phyloP scores from a whole-genome alignment of 2,797 vertebrate genomes.

The Ctenochaetus hawaiiensis region DNA sequence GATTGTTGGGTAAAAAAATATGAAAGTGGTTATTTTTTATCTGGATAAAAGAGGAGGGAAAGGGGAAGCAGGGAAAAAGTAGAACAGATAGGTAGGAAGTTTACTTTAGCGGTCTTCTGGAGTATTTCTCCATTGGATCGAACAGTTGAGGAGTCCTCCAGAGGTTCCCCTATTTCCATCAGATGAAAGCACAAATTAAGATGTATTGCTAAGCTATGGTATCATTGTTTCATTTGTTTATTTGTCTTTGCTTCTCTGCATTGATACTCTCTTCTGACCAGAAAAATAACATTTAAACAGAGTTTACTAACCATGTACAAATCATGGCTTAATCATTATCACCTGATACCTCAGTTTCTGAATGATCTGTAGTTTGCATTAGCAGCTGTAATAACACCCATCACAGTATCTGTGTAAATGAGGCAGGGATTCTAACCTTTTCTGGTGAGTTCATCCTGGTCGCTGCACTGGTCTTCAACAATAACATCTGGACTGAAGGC shows the following conservation, averaged over 20 bases:
- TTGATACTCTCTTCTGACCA: not conserved
- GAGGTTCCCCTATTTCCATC: slow-evolving; percentile 32
- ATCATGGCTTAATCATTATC: not conserved
- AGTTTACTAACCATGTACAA: not conserved
- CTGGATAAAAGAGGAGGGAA: fast-evolving
- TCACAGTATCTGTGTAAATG: slow-evolving; percentile 67
- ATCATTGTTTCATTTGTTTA: not conserved
- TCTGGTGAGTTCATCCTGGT: slow-evolving; percentile 70
- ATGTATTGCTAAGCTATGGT: not conserved
- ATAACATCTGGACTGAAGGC: slow-evolving; percentile 79
- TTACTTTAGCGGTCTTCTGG: slow-evolving; percentile 96
- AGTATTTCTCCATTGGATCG: slow-evolving; percentile 81
- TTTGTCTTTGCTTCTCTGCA: slow-evolving; percentile 8
- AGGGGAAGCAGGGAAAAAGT: not conserved
- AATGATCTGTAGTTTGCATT: not conserved
- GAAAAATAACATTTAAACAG: not conserved
- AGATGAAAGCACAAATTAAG: slow-evolving; percentile 28
- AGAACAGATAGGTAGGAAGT: not conserved
- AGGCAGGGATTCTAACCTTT: slow-evolving; percentile 55
- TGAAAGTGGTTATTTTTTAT: not conserved
- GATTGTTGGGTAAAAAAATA: not conserved
- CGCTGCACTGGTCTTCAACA: slow-evolving; percentile 85
- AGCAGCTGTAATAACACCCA: not conserved
- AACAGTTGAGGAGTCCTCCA: slow-evolving; percentile 47
- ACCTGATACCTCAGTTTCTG: not conserved